These are phyloP conservation scores for Gymnogyps californianus DNA, from an alignment of 2,113 vertebrate species.

Conservation along the genomic window DNA sequence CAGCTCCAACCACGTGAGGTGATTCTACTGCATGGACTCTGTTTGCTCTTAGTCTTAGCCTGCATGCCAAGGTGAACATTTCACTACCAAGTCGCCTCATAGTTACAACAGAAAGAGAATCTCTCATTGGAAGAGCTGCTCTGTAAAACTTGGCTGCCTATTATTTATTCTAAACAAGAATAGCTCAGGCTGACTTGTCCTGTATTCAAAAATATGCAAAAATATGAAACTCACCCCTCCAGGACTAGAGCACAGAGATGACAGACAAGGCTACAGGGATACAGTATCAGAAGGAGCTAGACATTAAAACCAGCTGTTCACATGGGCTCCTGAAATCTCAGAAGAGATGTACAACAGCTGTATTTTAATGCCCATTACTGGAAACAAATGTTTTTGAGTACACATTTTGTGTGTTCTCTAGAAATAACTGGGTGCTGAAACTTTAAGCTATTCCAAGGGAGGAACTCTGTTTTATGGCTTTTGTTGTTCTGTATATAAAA, in stretches of 20 bases:
- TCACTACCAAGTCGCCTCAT: background rate
- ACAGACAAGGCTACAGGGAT: background rate
- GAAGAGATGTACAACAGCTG: background rate
- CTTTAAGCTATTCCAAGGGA: background rate
- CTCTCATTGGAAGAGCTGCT: background rate
- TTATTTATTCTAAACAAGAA: background rate
- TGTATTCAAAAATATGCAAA: background rate
- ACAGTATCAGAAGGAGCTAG: background rate
- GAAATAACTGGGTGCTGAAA: background rate
- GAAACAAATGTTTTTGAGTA: background rate
- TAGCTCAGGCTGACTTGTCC: background rate
- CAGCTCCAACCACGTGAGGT: accelerated
- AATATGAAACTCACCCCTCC: background rate
- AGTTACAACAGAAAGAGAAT: background rate
- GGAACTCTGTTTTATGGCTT: background rate
- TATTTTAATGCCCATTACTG: background rate
- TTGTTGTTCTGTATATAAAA: background rate
- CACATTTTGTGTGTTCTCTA: background rate
- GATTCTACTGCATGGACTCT: background rate
- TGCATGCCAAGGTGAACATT: background rate
- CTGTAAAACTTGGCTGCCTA: background rate
- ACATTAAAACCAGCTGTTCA: background rate
- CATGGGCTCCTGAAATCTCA: background rate
- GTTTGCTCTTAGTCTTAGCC: background rate
- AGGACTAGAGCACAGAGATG: background rate